Conservation (phyloP, 1,140 invertebrate species). For the Zaprionus davidi region DNA sequence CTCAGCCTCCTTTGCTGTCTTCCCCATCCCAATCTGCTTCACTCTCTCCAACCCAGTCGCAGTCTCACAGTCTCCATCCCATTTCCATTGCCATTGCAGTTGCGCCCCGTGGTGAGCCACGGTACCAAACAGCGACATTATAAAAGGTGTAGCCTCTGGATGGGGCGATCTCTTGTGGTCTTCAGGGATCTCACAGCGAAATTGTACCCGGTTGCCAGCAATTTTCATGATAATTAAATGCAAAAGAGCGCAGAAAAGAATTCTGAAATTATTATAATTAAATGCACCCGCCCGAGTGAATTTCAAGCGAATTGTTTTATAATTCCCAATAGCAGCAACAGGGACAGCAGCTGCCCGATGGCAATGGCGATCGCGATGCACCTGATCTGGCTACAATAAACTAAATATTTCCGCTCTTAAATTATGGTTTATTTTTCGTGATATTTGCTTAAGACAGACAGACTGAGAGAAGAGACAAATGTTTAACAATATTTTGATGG, state of each 20-base stretch:
- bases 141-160: slow-evolving; percentile 34
- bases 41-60: background rate
- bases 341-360: slow-evolving; percentile 46
- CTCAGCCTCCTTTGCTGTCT: no score
- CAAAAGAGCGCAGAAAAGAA: slow-evolving; percentile 53
- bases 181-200: slow-evolving; percentile 24
- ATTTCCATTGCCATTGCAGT: slow-evolving; percentile 5
- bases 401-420: slow-evolving; percentile 79
- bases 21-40: background rate
- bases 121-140: slow-evolving; percentile 38
- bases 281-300: slow-evolving; percentile 80
- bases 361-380: slow-evolving; percentile 37
- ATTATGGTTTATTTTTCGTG: slow-evolving; percentile 65
- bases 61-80: background rate
- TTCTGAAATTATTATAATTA: slow-evolving; percentile 79
- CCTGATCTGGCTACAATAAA: slow-evolving; percentile 71
- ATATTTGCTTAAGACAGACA: slow-evolving; percentile 42
- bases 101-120: slow-evolving; percentile 31
- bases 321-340: slow-evolving; percentile 57
- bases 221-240: slow-evolving; percentile 81
- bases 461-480: slow-evolving; percentile 54
- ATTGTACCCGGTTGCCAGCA: slow-evolving; percentile 56
- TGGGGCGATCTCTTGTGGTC: slow-evolving; percentile 11
- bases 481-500: slow-evolving; percentile 81
- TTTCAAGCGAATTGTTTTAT: slow-evolving; percentile 80